Evolutionary conservation across 1,140 invertebrate genomes (phyloP).

Genomic region (Steinernema khuongi): DNA sequence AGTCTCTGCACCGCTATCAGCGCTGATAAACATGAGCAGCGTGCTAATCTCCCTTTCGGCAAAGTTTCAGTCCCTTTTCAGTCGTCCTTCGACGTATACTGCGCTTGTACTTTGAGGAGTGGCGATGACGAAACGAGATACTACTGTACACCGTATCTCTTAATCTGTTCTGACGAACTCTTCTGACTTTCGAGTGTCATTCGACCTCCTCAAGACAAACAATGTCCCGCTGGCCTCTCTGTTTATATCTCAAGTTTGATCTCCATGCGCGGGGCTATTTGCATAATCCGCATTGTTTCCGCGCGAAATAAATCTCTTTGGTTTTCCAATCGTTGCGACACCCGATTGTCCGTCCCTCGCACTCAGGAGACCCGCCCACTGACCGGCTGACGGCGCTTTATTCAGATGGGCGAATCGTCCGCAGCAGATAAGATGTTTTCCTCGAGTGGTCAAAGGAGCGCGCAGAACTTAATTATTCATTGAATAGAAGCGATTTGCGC

Average conservation of each 20-base stretch:
- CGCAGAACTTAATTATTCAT: slow-evolving; percentile 11
- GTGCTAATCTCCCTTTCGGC: too few species aligned
- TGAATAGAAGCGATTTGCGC: background rate
- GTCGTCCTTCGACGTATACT: too few species aligned
- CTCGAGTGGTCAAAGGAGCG: slow-evolving; percentile 9
- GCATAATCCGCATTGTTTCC: slow-evolving; percentile 15
- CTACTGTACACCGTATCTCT: background rate
- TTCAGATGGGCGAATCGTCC: background rate
- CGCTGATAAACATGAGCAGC: too few species aligned
- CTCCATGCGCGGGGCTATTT: slow-evolving; percentile 8
- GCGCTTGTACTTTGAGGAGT: too few species aligned
- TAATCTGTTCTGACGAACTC: background rate
- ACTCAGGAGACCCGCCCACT: too few species aligned
- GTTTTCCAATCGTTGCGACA: slow-evolving; percentile 5
- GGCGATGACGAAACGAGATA: background rate
- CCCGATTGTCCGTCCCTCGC: background rate
- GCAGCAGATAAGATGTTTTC: slow-evolving; percentile 8
- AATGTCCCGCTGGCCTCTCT: background rate
- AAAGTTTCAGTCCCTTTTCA: too few species aligned
- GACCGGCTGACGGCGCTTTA: slow-evolving; percentile 9
- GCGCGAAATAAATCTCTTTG: slow-evolving; percentile 1
- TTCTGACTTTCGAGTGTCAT: background rate
- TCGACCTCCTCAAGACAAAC: background rate
- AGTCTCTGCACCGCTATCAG: too few species aligned
- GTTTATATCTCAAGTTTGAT: slow-evolving; percentile 12